These are phyloP conservation scores for Atherinomorus stipes DNA, from an alignment of 2,113 vertebrate genomes.

Conservation along the genomic window DNA sequence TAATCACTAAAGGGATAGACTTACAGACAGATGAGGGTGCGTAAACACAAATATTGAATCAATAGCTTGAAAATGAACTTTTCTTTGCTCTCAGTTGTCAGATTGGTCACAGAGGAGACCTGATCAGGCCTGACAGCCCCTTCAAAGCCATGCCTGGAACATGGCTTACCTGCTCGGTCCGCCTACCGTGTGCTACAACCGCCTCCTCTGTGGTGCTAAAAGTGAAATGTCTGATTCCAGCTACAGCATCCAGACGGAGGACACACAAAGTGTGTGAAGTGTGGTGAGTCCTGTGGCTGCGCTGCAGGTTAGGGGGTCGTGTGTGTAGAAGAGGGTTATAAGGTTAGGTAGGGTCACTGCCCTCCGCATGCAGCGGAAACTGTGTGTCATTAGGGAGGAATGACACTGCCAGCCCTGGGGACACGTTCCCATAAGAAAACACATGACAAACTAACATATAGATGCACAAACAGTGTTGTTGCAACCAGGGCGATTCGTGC, in stretches of 20 bases:
- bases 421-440: conserved; percentile 69
- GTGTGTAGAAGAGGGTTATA: conserved; percentile 65
- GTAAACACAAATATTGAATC: conserved; percentile 63
- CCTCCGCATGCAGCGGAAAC: conserved; percentile 78
- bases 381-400: conserved; percentile 74
- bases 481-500: background rate
- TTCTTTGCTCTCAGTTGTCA: conserved; percentile 30
- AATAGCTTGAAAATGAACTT: conserved; percentile 30
- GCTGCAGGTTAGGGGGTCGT: conserved; percentile 58
- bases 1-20: conserved; percentile 67
- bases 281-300: conserved; percentile 35
- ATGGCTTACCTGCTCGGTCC: conserved; percentile 39
- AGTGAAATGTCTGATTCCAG: conserved; percentile 18
- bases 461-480: conserved; percentile 7
- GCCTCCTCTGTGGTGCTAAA: conserved; percentile 10
- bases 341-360: conserved; percentile 73
- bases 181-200: conserved; percentile 17
- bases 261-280: conserved; percentile 15
- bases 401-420: conserved; percentile 65
- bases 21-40: conserved; percentile 46
- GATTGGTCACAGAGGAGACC: conserved; percentile 42
- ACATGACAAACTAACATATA: conserved; percentile 11
- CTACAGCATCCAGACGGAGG: conserved; percentile 33
- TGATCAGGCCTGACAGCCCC: conserved; percentile 16
- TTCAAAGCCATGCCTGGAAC: conserved; percentile 8